Base-by-base conservation (phyloP, 2,888 invertebrate species). In the Chirona hameri region DNA sequence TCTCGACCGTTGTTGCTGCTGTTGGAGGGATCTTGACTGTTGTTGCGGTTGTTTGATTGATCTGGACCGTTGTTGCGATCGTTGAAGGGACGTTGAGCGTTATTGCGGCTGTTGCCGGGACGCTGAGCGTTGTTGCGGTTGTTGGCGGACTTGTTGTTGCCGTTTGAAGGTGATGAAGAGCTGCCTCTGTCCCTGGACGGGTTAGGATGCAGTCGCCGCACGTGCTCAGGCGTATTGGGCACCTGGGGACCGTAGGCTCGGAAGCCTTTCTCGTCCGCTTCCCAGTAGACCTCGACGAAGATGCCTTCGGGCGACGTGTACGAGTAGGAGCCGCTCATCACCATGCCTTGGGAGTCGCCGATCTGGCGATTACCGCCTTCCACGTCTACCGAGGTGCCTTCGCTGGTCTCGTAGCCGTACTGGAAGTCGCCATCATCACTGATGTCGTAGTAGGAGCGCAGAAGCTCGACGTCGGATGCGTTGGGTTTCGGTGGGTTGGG, bases 401-500 rank as follows among this genome's bases (percentile, higher is more conserved):
- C 80, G 29, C 52, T 80, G 24, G 80, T 10, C 80, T 52, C 80
- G 80, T 24, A 80, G 52, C 80, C 80, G 80, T 80, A 80, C 52
- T 52, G 52, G 55, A 80, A 80, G 18, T 18, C 24, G 21, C 76
- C 76, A 24, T 76, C 46, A 1, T 24, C 76, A 24, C 15, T 46
- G 21, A 76, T 76, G 46, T 76, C 76, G 24, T 39, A 46, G 46
- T 76, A 15, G 24, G 76, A 46, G 76, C 76, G 39, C 39, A 46
- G 1, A 24, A 76, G 39, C 10, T 46, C 46, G 76, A n/a, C 39
- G 76, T 76, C 76, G 39, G 52, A 52, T 12, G 7, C 52, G 52
- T 52, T 1, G 12, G 52, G 52, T 52, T 12, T 18, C 52, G 52
- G 1, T 1, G 52, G 18, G 52, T 52, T 52, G 7, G 12, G 12